These are phyloP conservation scores for Limnephilus auricula DNA, from an alignment of 2,888 invertebrate species.

Conservation along the genomic window DNA sequence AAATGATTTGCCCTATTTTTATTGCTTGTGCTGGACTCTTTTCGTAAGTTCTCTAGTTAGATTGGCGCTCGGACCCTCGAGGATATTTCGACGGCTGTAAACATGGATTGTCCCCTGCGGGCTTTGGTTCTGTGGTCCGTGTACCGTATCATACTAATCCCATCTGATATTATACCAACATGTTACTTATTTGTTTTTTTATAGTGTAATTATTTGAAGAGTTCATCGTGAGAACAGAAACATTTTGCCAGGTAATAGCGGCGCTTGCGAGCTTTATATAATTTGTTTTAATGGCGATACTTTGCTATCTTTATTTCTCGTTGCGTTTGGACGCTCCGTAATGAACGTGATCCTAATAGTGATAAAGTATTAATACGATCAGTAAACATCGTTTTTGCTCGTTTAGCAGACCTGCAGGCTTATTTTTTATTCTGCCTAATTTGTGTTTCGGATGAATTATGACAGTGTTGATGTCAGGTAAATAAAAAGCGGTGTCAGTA, in stretches of 20 bases:
- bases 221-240: slow-evolving; percentile 49
- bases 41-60: background rate
- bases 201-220: slow-evolving; percentile 42
- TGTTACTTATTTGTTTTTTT: slow-evolving; percentile 39
- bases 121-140: slow-evolving; percentile 36
- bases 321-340: slow-evolving; percentile 4
- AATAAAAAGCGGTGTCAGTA: background rate
- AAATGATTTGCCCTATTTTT: background rate
- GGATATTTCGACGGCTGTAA: slow-evolving; percentile 10
- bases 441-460: background rate
- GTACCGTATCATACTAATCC: slow-evolving; percentile 42
- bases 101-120: slow-evolving; percentile 15
- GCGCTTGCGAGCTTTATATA: slow-evolving; percentile 25
- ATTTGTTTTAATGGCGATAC: slow-evolving; percentile 32
- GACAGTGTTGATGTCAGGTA: background rate
- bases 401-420: background rate
- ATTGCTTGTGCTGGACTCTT: background rate
- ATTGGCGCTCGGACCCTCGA: background rate
- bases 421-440: background rate
- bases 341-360: background rate
- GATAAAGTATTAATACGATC: slow-evolving; percentile 13
- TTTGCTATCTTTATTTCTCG: background rate
- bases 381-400: slow-evolving; percentile 27
- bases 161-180: slow-evolving; percentile 35
- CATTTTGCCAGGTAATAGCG: slow-evolving; percentile 12